Evolutionary conservation across 1,140 invertebrate species (phyloP), one percentile per base, ranked within the genome.

Genomic region (Papilio polyxenes): DNA sequence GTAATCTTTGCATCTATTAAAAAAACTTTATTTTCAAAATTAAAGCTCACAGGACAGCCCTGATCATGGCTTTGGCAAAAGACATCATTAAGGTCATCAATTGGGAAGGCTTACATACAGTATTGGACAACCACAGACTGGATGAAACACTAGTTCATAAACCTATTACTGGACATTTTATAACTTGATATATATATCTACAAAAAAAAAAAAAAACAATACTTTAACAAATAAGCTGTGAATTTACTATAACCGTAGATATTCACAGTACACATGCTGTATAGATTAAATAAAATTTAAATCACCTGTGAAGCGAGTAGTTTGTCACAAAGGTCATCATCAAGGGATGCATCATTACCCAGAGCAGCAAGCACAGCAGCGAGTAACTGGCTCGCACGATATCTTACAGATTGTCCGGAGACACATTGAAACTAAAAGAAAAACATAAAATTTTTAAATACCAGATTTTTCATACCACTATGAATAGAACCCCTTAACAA

Each of bases 261-360:
- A 53, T 53, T 17, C 15, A 53, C 51, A 59, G 56, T 20, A 20
- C n/a, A 20, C 15, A 2, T 31, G 23, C 23, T 59, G 3, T 20
- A 20, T 8, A 8, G n/a, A 59, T 59, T 59, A 20, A 59, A 59
- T 20, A 20, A 10, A 65, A 53, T 8, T 23, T 56, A 59, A 80
- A 37, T 44, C 85, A 94, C 94, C 97, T 98, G 97, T 56, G 95
- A 96, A 17, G 95, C 92, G 69, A 96, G 95, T 51, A 98, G 96
- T 82, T 95, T 95, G 84, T 97, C 96, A 90, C 96, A 98, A 1
- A 98, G 91, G 3, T 95, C 95, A 94, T 98, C 97, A 87, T 98
- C 97, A 5, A 98, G 95, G 2, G 96, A 96, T 2, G 97, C 97
- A 88, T 97, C 96, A 78, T 97, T 96, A 5, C 97, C 97, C 85